phyloP scores from a whole-genome alignment of 2,888 invertebrate genomes.

The Synergus laeviventris region DNA sequence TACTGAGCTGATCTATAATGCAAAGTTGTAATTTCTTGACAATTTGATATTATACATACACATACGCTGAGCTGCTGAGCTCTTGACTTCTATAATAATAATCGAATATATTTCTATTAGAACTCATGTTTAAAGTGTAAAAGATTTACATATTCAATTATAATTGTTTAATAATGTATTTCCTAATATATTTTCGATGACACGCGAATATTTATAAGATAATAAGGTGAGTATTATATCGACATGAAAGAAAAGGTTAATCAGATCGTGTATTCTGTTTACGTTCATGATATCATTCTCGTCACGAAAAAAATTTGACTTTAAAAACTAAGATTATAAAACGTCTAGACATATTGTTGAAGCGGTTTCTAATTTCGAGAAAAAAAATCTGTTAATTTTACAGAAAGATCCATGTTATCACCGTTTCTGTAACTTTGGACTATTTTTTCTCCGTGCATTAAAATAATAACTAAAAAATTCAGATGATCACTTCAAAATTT shows the following conservation, averaged over 20 bases:
- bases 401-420: no score
- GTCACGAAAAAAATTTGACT: conserved; percentile 6
- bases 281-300: conserved; percentile 7
- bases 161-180: no score
- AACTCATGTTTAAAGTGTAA: no score
- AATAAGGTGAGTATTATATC: neutral
- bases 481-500: neutral
- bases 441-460: no score
- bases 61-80: neutral
- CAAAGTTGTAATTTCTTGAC: neutral
- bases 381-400: no score
- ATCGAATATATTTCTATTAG: no score
- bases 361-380: conserved; percentile 6
- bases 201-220: no score
- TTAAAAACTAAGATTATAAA: neutral
- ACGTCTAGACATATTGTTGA: neutral
- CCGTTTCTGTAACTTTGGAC: no score
- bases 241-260: neutral
- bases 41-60: neutral
- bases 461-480: neutral
- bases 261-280: conserved; percentile 23
- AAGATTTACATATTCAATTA: no score
- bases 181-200: no score
- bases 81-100: no score
- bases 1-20: neutral